A percentile compares a stretch with the other conserved stretches of the same genome.
Evolutionary conservation across 2,888 invertebrate species (phyloP).

Genomic region (Lamellibrachia columna): DNA sequence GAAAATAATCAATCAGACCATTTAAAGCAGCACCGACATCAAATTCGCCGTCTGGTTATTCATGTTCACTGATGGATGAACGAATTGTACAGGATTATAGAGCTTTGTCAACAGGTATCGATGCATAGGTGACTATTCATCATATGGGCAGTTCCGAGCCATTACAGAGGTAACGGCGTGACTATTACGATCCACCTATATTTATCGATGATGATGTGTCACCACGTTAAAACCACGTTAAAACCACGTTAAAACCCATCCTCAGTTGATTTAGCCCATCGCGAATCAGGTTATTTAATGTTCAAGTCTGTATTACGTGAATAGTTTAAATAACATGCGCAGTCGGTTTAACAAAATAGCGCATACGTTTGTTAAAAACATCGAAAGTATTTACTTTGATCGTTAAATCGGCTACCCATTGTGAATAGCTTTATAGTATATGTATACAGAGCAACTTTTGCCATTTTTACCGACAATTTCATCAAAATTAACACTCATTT

Average conservation of each 20-base stretch:
- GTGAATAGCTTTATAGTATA: too few species aligned
- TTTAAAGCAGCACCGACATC: not conserved
- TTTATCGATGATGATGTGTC: not conserved
- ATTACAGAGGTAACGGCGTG: not conserved
- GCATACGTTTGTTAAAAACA: too few species aligned
- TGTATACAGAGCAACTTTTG: too few species aligned
- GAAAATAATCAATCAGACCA: not conserved
- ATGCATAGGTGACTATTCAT: not conserved
- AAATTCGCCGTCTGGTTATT: not conserved
- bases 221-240: not conserved
- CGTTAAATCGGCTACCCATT: too few species aligned
- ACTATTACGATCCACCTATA: not conserved
- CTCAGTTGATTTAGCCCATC: too few species aligned
- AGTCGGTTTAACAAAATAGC: too few species aligned
- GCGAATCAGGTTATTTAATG: too few species aligned
- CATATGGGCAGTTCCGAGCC: not conserved
- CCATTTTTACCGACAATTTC: too few species aligned
- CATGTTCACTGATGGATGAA: not conserved
- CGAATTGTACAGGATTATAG: not conserved
- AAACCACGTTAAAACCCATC: not conserved
- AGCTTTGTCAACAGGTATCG: not conserved
- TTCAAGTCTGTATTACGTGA: too few species aligned
- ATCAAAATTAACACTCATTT: too few species aligned
- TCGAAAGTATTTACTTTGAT: too few species aligned
- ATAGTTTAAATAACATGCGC: too few species aligned